A percentile compares a stretch with the other conserved stretches of the same genome.
These are phyloP conservation scores for human DNA, from an alignment of 2,113 vertebrate genomes.

Conservation along the genomic window DNA sequence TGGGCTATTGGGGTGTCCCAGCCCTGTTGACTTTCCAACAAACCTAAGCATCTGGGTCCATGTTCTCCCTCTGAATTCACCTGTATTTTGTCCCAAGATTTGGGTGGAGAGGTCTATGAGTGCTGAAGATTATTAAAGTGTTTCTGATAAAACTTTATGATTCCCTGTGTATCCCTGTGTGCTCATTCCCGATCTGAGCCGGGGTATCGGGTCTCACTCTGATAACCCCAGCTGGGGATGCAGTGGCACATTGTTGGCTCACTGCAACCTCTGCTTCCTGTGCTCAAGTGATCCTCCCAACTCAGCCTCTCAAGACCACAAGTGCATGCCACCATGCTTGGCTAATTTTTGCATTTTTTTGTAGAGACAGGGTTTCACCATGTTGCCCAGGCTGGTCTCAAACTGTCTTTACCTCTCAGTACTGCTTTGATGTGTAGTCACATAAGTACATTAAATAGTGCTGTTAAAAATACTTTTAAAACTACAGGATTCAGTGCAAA, in stretches of 20 bases:
- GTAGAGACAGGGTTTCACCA: no score
- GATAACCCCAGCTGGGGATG: no score
- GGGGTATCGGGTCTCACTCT: no score
- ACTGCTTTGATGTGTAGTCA: background rate
- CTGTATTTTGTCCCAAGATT: background rate
- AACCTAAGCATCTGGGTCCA: background rate
- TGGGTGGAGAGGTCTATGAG: background rate
- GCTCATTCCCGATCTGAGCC: no score
- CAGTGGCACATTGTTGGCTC: no score
- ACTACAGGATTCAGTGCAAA: background rate
- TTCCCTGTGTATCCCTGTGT: background rate
- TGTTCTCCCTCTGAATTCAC: background rate
- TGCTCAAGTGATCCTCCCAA: no score
- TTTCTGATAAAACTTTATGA: background rate
- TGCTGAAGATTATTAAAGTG: background rate
- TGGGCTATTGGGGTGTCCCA: background rate
- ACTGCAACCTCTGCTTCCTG: no score
- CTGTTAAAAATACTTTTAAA: background rate
- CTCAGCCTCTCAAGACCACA: no score
- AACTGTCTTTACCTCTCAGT: background rate
- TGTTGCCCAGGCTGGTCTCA: no score
- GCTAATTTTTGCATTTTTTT: no score
- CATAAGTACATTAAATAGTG: background rate
- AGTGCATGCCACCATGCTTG: no score
- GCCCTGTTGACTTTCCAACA: no score